phyloP scores from a whole-genome alignment of 2,797 vertebrate species.

The Enteromius trimaculatus region DNA sequence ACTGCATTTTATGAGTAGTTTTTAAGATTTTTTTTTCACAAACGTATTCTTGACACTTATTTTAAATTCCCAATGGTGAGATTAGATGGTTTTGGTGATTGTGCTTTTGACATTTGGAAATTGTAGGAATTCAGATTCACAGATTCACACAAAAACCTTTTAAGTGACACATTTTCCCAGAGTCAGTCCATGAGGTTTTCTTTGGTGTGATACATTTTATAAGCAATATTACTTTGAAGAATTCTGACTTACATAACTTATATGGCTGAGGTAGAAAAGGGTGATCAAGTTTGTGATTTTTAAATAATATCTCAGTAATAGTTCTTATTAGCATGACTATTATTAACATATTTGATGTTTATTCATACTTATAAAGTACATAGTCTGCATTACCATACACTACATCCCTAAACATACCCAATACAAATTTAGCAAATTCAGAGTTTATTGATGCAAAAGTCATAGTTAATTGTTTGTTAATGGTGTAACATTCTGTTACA shows the following conservation, averaged over 20 bases:
- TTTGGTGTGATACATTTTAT: neutral
- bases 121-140: conserved; percentile 21
- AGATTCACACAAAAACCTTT: neutral
- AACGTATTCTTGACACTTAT: neutral
- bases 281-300: neutral
- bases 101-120: conserved; percentile 36
- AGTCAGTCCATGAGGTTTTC: neutral
- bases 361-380: no score
- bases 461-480: no score
- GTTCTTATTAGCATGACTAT: no score
- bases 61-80: neutral
- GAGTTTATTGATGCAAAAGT: no score
- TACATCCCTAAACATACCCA: no score
- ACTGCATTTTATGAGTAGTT: neutral
- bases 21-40: neutral
- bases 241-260: neutral
- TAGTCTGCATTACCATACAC: no score
- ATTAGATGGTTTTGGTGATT: conserved; percentile 30
- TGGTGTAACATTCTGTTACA: neutral
- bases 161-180: neutral
- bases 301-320: no score
- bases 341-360: no score
- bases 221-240: neutral
- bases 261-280: neutral
- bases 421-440: no score